phyloP scores from a whole-genome alignment of 2,797 vertebrate genomes.

The Sebastes steindachneri region DNA sequence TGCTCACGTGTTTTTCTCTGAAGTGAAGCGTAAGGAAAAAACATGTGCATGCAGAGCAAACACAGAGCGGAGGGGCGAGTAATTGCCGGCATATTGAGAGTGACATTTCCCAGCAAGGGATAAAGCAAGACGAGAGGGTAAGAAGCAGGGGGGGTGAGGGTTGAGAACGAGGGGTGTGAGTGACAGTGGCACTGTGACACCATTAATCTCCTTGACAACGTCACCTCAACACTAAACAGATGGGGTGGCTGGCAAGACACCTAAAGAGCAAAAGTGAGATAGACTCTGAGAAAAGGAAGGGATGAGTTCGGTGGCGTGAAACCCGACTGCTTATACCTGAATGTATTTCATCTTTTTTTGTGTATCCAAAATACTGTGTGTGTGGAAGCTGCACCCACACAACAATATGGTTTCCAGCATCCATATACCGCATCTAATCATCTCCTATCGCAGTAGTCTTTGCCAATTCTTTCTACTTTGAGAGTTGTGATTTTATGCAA shows the following conservation, averaged over 20 bases:
- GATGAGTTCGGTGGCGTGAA: conserved; percentile 23
- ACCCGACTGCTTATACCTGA: conserved; percentile 2
- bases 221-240: conserved; percentile 32
- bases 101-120: conserved; percentile 53
- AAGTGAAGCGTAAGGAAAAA: conserved; percentile 22
- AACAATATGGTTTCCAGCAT: neutral
- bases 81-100: conserved; percentile 71
- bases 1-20: conserved; percentile 18
- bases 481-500: conserved; percentile 28
- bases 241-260: conserved; percentile 20
- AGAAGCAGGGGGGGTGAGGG: neutral
- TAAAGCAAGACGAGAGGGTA: conserved; percentile 23
- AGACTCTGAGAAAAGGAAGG: neutral
- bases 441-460: neutral
- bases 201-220: conserved; percentile 53
- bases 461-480: conserved; percentile 6
- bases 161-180: conserved; percentile 34
- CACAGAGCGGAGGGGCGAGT: conserved; percentile 23
- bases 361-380: neutral
- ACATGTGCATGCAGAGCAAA: conserved; percentile 6
- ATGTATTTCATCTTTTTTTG: conserved; percentile 15
- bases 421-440: neutral
- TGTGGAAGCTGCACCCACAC: neutral
- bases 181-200: conserved; percentile 53
- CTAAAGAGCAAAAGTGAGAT: neutral